A percentile compares a stretch with the other conserved stretches of the same genome.
These are phyloP conservation scores for Apostichopus californicus DNA, from an alignment of 35 echinoderm and acorn worm species.

Conservation along the genomic window DNA sequence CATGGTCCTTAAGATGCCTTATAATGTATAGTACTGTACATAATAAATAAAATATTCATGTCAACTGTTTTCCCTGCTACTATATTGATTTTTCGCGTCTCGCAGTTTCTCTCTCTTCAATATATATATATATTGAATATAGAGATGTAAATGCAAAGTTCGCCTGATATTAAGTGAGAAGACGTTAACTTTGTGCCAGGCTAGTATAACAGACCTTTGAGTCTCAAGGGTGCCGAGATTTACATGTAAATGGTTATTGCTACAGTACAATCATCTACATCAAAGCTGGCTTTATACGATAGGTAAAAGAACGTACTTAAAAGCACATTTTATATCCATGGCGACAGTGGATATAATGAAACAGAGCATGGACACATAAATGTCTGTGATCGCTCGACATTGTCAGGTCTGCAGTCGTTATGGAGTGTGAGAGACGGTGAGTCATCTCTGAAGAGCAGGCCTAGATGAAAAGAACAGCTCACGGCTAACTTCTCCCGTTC, in stretches of 20 bases:
- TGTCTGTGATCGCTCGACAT: neutral
- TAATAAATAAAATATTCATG: too few species aligned
- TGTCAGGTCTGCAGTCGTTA: neutral
- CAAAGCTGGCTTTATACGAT: neutral
- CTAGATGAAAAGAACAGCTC: neutral
- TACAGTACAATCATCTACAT: neutral
- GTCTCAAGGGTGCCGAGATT: neutral
- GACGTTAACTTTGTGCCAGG: neutral
- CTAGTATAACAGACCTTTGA: neutral
- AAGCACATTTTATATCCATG: neutral
- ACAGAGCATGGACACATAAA: neutral
- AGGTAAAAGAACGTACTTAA: too few species aligned
- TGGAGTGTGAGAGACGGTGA: neutral
- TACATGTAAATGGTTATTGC: neutral
- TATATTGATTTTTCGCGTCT: neutral
- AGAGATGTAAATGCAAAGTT: neutral
- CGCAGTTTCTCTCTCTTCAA: neutral
- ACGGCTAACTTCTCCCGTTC: neutral
- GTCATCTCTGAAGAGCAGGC: neutral
- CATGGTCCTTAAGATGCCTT: too few species aligned
- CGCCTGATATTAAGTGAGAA: neutral
- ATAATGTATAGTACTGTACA: too few species aligned
- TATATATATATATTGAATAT: neutral
- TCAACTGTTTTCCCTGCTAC: too few species aligned
- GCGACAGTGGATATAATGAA: neutral